phyloP scores from a whole-genome alignment of 2,888 invertebrate species.

The Spilosoma lubricipeda region DNA sequence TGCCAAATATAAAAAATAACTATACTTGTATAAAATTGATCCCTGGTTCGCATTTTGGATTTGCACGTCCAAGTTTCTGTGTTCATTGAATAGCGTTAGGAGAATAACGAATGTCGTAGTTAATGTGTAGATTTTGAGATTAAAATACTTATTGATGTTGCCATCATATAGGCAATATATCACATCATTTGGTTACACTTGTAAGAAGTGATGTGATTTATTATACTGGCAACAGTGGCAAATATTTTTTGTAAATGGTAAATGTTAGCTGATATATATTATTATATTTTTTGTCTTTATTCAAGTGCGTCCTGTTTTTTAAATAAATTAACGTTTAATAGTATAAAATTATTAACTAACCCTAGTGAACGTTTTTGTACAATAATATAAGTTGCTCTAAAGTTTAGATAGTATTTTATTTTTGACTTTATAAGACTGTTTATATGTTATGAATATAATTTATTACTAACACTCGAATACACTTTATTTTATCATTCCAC shows the following conservation, averaged over 20 bases:
- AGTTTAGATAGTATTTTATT: conserved; percentile 67
- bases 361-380: conserved; percentile 66
- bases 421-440: conserved; percentile 82
- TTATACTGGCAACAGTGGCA: conserved; percentile 57
- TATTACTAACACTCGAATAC: conserved; percentile 76
- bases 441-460: conserved; percentile 69
- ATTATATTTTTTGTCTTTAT: conserved; percentile 54
- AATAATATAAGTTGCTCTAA: conserved; percentile 65
- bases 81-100: conserved; percentile 77
- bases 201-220: conserved; percentile 30
- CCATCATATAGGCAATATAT: conserved; percentile 42
- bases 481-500: conserved; percentile 79
- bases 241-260: conserved; percentile 53
- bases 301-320: conserved; percentile 69
- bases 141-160: conserved; percentile 56
- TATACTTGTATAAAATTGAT: conserved; percentile 38
- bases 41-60: conserved; percentile 71
- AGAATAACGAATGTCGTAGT: conserved; percentile 54
- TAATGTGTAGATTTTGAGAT: conserved; percentile 58
- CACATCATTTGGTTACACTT: conserved; percentile 33
- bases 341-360: conserved; percentile 55
- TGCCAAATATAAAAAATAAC: conserved; percentile 46
- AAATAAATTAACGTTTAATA: conserved; percentile 58
- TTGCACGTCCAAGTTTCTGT: conserved; percentile 75
- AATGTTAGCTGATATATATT: conserved; percentile 50